A percentile compares a stretch with the other conserved stretches of the same genome.
Conservation (phyloP, 2,888 invertebrate genomes). For the Ochropleura leucogaster region DNA sequence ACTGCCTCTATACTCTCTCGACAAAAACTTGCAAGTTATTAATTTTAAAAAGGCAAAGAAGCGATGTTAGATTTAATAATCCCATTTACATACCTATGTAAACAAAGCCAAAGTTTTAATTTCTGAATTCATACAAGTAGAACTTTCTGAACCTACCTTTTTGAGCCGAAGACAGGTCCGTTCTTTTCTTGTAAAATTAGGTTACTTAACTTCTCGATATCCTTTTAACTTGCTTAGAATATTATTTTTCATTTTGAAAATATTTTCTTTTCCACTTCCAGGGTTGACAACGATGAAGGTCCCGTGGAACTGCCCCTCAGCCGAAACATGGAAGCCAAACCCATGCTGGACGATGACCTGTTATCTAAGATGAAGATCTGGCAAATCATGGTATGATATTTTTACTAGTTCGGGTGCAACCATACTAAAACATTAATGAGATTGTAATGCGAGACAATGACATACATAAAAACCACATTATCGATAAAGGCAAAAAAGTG, state of each 20-base stretch:
- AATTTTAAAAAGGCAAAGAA: neutral
- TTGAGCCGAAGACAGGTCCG: neutral
- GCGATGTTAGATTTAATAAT: neutral
- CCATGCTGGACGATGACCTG: constrained; percentile 86
- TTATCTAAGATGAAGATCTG: constrained; percentile 84
- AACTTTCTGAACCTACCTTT: neutral
- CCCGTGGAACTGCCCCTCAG: constrained; percentile 71
- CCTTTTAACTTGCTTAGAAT: neutral
- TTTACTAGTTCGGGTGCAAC: no score
- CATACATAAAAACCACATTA: no score
- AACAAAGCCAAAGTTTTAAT: neutral
- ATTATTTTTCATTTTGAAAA: neutral
- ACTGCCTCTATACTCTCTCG: neutral
- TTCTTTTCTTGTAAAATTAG: neutral
- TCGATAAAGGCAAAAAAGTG: neutral
- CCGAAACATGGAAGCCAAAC: constrained; percentile 81
- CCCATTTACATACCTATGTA: neutral
- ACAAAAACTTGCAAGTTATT: neutral
- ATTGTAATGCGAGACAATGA: neutral
- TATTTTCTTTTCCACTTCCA: constrained; percentile 60
- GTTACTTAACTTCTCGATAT: neutral
- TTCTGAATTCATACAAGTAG: neutral
- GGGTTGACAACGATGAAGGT: constrained; percentile 72
- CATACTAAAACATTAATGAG: neutral
- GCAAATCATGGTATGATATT: constrained; percentile 83